Evolutionary conservation across 2,113 vertebrate species (phyloP).

Genomic region (Thamnaconus septentrionalis): DNA sequence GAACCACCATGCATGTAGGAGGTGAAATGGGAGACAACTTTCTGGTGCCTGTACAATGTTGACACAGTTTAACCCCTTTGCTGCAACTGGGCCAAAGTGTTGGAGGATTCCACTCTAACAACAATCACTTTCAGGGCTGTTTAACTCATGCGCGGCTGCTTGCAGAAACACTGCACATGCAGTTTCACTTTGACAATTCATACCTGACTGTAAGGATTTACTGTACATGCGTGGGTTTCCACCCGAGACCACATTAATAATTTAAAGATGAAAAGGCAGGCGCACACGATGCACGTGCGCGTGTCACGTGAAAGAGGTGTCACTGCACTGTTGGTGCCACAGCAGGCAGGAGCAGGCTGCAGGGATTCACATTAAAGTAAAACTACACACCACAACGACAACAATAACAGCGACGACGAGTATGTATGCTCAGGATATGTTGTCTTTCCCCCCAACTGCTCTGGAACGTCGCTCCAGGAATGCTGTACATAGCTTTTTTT

Average conservation of each 20-base stretch:
- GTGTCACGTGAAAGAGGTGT: constrained; percentile 1
- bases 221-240: constrained; percentile 44
- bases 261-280: constrained; percentile 79
- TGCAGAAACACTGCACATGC: background rate
- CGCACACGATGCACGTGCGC: constrained; percentile 11
- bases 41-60: constrained; percentile 44
- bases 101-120: too few species aligned
- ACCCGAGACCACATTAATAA: constrained; percentile 81
- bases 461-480: constrained; percentile 19
- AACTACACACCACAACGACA: background rate
- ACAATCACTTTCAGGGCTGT: background rate
- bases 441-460: too few species aligned
- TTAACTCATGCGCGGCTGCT: too few species aligned
- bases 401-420: too few species aligned
- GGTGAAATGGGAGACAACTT: constrained; percentile 58
- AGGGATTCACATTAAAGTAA: background rate
- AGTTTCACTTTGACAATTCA: constrained; percentile 60
- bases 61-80: constrained; percentile 57
- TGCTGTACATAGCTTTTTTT: background rate
- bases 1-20: constrained; percentile 53
- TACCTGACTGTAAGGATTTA: constrained; percentile 19
- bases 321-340: constrained; percentile 2
- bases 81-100: background rate
- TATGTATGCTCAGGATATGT: too few species aligned
- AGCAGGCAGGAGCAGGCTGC: constrained; percentile 5